These are phyloP conservation scores for Aelia acuminata DNA, from an alignment of 2,888 invertebrate species.

Conservation along the genomic window DNA sequence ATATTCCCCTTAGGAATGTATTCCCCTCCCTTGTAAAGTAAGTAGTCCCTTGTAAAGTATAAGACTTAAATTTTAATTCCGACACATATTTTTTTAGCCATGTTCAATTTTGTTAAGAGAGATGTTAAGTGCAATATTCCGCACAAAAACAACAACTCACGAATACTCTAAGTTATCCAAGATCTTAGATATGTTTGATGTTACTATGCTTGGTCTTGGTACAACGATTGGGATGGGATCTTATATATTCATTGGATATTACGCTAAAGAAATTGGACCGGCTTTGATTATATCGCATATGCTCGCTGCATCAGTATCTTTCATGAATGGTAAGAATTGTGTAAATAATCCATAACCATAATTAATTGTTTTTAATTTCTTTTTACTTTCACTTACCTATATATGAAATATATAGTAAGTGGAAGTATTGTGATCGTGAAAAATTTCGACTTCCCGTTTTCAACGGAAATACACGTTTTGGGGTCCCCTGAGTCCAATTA, in stretches of 20 bases:
- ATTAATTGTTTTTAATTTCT: no score
- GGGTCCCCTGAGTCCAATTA: no score
- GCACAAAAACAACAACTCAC: conserved; percentile 18
- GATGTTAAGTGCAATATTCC: background rate
- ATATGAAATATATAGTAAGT: no score
- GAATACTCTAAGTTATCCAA: conserved; percentile 29
- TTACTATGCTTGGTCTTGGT: conserved; percentile 5
- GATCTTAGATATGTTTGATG: conserved; percentile 24
- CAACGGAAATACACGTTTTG: no score
- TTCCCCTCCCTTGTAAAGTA: no score
- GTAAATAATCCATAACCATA: no score
- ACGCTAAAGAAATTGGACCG: conserved; percentile 12
- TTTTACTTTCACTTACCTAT: no score
- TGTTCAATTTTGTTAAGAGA: background rate
- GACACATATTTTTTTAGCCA: background rate
- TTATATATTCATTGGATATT: conserved; percentile 7
- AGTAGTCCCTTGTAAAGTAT: no score
- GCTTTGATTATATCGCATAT: conserved; percentile 29
- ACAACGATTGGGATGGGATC: conserved; percentile 33
- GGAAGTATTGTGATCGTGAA: no score
- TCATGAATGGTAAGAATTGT: conserved; percentile 21
- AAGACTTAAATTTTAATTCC: no score
- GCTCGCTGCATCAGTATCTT: background rate
- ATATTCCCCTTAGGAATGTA: no score
- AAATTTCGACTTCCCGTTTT: no score